Conservation (phyloP, 1,140 invertebrate species). For the Drosophila orosa region DNA sequence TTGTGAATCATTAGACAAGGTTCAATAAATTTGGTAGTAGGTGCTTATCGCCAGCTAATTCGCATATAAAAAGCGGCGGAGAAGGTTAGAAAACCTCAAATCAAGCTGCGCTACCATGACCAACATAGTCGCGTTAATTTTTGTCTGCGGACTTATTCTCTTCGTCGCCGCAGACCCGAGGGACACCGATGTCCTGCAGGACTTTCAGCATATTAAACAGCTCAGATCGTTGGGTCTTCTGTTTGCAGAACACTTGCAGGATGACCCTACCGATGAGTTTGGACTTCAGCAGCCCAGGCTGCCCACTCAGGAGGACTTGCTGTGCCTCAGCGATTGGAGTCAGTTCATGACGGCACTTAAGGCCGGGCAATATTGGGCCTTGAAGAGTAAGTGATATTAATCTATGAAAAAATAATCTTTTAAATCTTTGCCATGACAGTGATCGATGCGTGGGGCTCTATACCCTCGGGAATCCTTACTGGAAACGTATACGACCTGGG, state of each 20-base stretch:
- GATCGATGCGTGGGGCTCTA: slow-evolving; percentile 35
- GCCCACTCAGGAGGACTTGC: slow-evolving; percentile 1
- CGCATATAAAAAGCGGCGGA: slow-evolving; percentile 8
- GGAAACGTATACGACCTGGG: slow-evolving; percentile 50
- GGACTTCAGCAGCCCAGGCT: neutral
- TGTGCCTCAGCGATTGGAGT: slow-evolving; percentile 15
- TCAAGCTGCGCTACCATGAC: slow-evolving; percentile 5
- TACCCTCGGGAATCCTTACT: slow-evolving; percentile 17
- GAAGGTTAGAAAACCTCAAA: neutral
- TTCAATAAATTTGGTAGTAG: neutral
- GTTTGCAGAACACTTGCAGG: slow-evolving; percentile 13
- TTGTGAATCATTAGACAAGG: neutral
- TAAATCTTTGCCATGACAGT: slow-evolving; percentile 24
- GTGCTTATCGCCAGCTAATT: slow-evolving; percentile 10
- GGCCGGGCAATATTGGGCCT: slow-evolving; percentile 12
- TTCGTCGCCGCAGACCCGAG: neutral
- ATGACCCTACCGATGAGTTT: neutral
- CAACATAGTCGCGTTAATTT: slow-evolving; percentile 1
- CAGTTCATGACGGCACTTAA: neutral
- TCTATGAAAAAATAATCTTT: neutral
- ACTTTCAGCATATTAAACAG: slow-evolving; percentile 5
- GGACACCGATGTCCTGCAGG: neutral
- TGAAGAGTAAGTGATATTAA: slow-evolving; percentile 31
- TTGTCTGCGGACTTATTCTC: slow-evolving; percentile 8
- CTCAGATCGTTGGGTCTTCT: slow-evolving; percentile 17